Conservation (phyloP, 2,888 invertebrate species). For the Celastrina argiolus region DNA sequence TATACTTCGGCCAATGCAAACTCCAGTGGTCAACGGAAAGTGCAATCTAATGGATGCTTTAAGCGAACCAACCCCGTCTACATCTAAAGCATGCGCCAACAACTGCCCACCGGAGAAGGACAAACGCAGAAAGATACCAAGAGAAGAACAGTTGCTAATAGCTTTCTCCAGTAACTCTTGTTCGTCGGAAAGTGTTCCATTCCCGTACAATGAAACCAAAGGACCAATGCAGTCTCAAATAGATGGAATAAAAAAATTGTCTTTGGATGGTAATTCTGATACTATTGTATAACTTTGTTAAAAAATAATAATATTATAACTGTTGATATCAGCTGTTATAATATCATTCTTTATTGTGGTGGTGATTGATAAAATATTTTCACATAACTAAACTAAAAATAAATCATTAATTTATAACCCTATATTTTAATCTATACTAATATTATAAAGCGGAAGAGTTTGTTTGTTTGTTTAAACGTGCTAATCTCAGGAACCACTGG, state of each 20-base stretch:
- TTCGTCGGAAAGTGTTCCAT: conserved; percentile 54
- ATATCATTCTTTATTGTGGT: too few relatives aligned
- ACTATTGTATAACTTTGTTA: background rate
- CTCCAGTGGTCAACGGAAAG: background rate
- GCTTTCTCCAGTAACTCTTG: conserved; percentile 57
- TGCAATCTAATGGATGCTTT: conserved; percentile 49
- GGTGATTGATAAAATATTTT: too few relatives aligned
- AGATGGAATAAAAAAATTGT: conserved; percentile 37
- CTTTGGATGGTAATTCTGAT: conserved; percentile 41
- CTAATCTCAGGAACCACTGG: too few relatives aligned
- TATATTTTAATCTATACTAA: too few relatives aligned
- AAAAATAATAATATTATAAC: background rate
- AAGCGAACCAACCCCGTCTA: conserved; percentile 55
- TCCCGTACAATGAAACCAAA: conserved; percentile 32
- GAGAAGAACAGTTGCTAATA: conserved; percentile 52
- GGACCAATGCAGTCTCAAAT: conserved; percentile 46
- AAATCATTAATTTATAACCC: too few relatives aligned
- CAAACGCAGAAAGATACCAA: conserved; percentile 40
- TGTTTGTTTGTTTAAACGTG: too few relatives aligned
- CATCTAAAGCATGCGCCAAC: conserved; percentile 48
- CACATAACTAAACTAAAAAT: too few relatives aligned
- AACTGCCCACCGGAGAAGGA: conserved; percentile 46
- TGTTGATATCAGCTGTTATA: too few relatives aligned
- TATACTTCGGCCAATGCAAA: conserved; percentile 27
- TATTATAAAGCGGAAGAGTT: too few relatives aligned